These are phyloP conservation scores for Noctua janthe DNA, from an alignment of 2,888 invertebrate species.

Conservation along the genomic window DNA sequence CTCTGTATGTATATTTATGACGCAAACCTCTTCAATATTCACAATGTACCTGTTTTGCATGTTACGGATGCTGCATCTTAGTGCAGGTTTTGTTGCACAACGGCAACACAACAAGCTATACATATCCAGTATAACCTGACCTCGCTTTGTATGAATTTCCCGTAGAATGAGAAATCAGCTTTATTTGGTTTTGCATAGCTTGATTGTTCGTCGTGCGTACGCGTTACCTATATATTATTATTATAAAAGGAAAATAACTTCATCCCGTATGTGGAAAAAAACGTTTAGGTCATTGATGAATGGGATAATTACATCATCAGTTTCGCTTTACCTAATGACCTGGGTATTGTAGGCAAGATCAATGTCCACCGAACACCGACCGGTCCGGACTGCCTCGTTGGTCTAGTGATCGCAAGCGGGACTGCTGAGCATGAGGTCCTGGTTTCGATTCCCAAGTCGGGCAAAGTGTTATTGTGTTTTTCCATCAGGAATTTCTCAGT, in stretches of 20 bases:
- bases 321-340: neutral
- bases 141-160: too few relatives aligned
- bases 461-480: too few relatives aligned
- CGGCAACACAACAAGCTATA: too few relatives aligned
- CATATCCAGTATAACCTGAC: too few relatives aligned
- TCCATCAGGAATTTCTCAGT: too few relatives aligned
- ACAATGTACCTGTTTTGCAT: conserved; percentile 39
- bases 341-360: neutral
- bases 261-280: conserved; percentile 5
- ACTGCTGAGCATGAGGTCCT: too few relatives aligned
- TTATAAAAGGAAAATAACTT: conserved; percentile 18
- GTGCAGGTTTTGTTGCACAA: conserved; percentile 11
- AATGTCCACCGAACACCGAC: too few relatives aligned
- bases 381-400: too few relatives aligned
- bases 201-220: neutral
- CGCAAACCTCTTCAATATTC: conserved; percentile 39
- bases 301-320: neutral
- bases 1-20: neutral
- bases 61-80: conserved; percentile 18
- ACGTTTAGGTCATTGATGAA: neutral
- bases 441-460: too few relatives aligned
- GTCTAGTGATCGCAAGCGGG: too few relatives aligned
- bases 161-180: too few relatives aligned
- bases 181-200: too few relatives aligned
- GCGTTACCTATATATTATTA: neutral